phyloP scores from a whole-genome alignment of 2,797 vertebrate genomes.

The Falco biarmicus region DNA sequence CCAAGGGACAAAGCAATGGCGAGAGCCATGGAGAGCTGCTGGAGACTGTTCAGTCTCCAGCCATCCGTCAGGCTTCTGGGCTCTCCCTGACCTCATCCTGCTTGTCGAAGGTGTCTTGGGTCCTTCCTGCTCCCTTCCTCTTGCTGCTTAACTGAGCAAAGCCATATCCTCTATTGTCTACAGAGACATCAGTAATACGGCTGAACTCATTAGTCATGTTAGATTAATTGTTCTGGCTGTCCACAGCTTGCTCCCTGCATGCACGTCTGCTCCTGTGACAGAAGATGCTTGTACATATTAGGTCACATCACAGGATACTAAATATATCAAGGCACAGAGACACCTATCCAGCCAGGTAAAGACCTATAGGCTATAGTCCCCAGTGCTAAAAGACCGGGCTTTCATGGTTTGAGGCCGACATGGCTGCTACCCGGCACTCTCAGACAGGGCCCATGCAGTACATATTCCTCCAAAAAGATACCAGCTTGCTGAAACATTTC shows the following conservation, averaged over 20 bases:
- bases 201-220: accelerated
- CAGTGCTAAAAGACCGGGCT: neutral
- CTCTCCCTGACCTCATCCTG: neutral
- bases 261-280: neutral
- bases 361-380: neutral
- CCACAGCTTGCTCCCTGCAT: neutral
- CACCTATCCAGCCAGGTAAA: neutral
- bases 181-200: neutral
- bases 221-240: neutral
- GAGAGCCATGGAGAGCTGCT: neutral
- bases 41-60: neutral
- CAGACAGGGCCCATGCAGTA: neutral
- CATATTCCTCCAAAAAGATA: neutral
- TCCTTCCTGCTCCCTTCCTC: neutral
- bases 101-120: neutral
- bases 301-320: neutral
- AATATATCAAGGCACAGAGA: neutral
- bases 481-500: neutral
- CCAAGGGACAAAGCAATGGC: neutral
- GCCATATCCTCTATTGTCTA: neutral
- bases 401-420: neutral
- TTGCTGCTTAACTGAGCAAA: neutral
- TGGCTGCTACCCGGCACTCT: neutral
- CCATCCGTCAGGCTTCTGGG: neutral
- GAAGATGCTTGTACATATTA: neutral